Evolutionary conservation across 1,140 invertebrate genomes (phyloP).

Genomic region (Drosophila paulistorum): DNA sequence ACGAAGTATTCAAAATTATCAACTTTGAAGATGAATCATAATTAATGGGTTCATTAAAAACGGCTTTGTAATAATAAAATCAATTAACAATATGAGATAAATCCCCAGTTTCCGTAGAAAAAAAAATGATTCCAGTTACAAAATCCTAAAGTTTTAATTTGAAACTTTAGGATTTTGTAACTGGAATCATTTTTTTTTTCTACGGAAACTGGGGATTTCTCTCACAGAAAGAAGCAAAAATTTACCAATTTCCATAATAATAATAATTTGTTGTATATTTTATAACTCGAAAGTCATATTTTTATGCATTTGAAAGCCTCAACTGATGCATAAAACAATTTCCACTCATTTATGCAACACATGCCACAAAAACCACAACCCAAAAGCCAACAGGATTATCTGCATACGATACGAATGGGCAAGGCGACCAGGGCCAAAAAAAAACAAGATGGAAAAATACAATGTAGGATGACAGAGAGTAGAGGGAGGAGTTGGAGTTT

Average conservation of each 20-base stretch:
- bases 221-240: neutral
- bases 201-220: too few species aligned
- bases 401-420: conserved; percentile 26
- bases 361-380: conserved; percentile 43
- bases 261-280: conserved; percentile 32
- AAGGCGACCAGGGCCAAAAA: neutral
- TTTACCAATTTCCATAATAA: conserved; percentile 30
- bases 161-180: too few species aligned
- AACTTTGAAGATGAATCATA: too few species aligned
- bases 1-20: too few species aligned
- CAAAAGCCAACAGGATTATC: conserved; percentile 55
- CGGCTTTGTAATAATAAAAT: too few species aligned
- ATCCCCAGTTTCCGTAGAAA: too few species aligned
- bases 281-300: conserved; percentile 9
- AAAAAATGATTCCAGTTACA: too few species aligned
- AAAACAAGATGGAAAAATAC: conserved; percentile 22
- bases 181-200: too few species aligned
- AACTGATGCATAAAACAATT: conserved; percentile 43
- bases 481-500: neutral
- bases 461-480: conserved; percentile 5
- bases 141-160: neutral
- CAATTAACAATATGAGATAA: too few species aligned
- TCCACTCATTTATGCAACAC: conserved; percentile 61
- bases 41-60: too few species aligned
- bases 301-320: conserved; percentile 40